Base-by-base conservation (phyloP, 2,797 vertebrate species). In the Harpagifer antarcticus region DNA sequence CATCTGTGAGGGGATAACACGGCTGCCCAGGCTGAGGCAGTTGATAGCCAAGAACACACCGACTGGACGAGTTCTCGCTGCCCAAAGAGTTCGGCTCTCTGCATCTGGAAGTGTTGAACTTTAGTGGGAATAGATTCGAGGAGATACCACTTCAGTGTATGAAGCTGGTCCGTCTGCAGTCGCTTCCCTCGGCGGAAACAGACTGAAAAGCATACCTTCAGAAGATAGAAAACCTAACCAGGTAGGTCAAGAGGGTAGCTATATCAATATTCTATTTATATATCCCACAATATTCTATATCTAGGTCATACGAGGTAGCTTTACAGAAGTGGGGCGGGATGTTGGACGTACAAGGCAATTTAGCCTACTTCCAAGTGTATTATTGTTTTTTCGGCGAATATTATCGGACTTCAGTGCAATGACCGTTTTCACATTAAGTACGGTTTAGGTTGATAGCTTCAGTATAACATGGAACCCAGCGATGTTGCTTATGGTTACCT, bases 21-120 rank as follows among this genome's bases (percentile, higher is more conserved):
- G 91, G 0, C 91, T 99, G 53, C 72, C 79, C 74, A 92, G 89
- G 50, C 96, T 99, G 12, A 96, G 89, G 74, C 97, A 96, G 9
- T 92, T 99, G 14, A 81, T 99, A 57, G 98, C 98, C 76, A 98
- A 98, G 91, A 99, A 99, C 95, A 99, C n/a, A 99, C 94, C 95
- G 96, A 3, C 95, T 99, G 70, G 95, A 97, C 76, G 96, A 96
- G 85, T 93, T 93, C 12, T 96, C 98, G 1, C 91, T 98, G 81
- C 98, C 98, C 77, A 99, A 99, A 76, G 94, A 96, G 63, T 96
- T 98, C 54, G 92, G 96, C 64, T 95, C 92, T 52, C 88, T 97
- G 89, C 92, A 66, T 72, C 95, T 99, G 79, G 97, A 98, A 85
- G 95, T 97, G 86, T 89, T 99, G 85, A 99, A 99, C 91, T 91